Base-by-base conservation (phyloP, 2,888 invertebrate species). In the Apantesis nais region DNA sequence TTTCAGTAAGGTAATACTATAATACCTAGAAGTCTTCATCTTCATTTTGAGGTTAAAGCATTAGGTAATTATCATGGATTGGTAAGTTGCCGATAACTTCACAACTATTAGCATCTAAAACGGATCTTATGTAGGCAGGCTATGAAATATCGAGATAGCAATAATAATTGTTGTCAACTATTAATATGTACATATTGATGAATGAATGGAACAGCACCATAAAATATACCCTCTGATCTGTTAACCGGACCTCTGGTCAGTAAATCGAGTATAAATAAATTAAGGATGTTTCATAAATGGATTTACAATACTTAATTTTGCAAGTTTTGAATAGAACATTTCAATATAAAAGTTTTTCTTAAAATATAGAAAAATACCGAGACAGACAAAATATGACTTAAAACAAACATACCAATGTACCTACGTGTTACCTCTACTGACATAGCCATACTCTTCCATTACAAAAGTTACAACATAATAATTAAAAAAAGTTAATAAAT, bases 191-290 rank as follows among this genome's bases (percentile, higher is more conserved):
- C 37, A 70, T 70, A 66, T 66, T 70, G 55, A 70, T 70, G 62
- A 55, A 55, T 70, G 25, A 48, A 29, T 74, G 34, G 61, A 0
- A 71, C 55, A 44, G 37, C 55, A 19, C 37, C 37, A 60, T 71
- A 67, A 67, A 68, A 55, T 74, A 67, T 72, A n/a, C n/a, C 44
- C 62, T 72, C 66, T 52, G 63, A 65, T 71, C 19, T n/a, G 12
- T 62, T 64, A 71, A 41, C 71, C 74, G 72, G 74, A 75, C 44
- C 60, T 75, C 22, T 3, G 37, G 64, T 14, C 22, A 48, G 16
- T 78, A 69, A 75, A 71, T 73, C 70, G 67, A 67, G 52, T 60
- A 34, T 41, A 12, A 4, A 31, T 68, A 55, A 64, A 25, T 31
- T 3, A 29, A n/a, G 62, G 37, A 14, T 12, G 25, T 16, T 39